Evolutionary conservation across 2,113 vertebrate genomes (phyloP).

Genomic region (Datnioides undecimradiatus): DNA sequence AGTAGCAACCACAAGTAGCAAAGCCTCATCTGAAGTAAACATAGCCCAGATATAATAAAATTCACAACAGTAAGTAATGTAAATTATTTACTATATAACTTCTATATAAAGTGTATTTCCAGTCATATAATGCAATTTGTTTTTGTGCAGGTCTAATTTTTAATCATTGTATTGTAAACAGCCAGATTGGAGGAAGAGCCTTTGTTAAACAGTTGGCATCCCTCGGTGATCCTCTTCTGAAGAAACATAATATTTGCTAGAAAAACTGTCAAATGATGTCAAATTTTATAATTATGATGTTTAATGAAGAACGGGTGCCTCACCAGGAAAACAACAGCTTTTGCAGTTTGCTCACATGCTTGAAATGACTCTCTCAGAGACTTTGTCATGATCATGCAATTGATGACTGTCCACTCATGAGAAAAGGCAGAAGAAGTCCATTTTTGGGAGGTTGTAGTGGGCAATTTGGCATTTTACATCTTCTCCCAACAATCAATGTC

Average conservation of each 20-base stretch:
- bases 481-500: too few species aligned
- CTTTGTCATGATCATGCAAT: neutral
- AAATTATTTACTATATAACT: neutral
- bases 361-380: neutral
- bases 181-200: too few species aligned
- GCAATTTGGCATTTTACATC: too few species aligned
- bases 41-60: neutral
- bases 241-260: neutral
- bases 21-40: neutral
- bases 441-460: too few species aligned
- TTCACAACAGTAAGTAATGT: neutral
- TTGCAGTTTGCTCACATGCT: neutral
- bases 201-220: neutral
- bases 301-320: neutral
- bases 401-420: too few species aligned
- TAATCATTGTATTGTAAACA: neutral
- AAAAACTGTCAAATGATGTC: neutral
- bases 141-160: neutral
- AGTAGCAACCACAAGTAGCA: neutral
- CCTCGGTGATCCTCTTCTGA: neutral
- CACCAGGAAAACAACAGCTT: neutral
- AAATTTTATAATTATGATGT: neutral
- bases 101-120: neutral
- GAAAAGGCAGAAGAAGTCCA: neutral
- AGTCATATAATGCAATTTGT: neutral